These are phyloP conservation scores for Drosophila fungiperda DNA, from an alignment of 2,888 invertebrate genomes.

Conservation along the genomic window DNA sequence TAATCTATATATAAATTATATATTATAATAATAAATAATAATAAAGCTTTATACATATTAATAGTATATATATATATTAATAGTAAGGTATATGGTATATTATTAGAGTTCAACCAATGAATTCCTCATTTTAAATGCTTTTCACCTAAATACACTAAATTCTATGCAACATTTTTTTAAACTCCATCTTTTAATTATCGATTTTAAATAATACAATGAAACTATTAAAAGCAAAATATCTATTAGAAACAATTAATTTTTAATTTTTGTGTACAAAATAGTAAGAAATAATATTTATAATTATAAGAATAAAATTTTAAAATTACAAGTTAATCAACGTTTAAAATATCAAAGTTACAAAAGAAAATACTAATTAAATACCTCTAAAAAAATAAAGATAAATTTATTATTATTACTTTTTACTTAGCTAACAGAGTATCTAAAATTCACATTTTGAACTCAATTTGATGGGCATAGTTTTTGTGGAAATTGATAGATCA, in stretches of 20 bases:
- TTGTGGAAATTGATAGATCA: conserved; percentile 50
- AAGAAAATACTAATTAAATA: background rate
- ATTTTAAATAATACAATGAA: background rate
- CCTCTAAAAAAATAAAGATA: background rate
- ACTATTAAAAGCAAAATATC: background rate
- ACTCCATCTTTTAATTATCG: background rate
- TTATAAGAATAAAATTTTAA: background rate
- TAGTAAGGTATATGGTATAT: too few relatives aligned
- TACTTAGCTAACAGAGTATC: conserved; percentile 25
- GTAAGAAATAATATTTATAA: background rate
- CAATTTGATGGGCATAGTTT: conserved; percentile 22
- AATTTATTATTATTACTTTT: too few relatives aligned
- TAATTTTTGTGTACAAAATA: background rate
- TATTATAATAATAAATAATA: too few relatives aligned
- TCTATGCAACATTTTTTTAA: background rate
- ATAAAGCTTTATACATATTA: background rate
- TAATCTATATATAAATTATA: too few relatives aligned
- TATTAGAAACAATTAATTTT: background rate
- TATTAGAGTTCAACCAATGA: background rate
- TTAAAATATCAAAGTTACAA: background rate
- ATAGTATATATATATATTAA: too few relatives aligned
- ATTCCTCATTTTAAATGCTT: background rate
- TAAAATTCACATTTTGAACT: background rate
- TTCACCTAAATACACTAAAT: background rate
- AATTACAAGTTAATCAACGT: background rate